Conservation (phyloP, 2,888 invertebrate genomes). For the Incurvaria masculella region DNA sequence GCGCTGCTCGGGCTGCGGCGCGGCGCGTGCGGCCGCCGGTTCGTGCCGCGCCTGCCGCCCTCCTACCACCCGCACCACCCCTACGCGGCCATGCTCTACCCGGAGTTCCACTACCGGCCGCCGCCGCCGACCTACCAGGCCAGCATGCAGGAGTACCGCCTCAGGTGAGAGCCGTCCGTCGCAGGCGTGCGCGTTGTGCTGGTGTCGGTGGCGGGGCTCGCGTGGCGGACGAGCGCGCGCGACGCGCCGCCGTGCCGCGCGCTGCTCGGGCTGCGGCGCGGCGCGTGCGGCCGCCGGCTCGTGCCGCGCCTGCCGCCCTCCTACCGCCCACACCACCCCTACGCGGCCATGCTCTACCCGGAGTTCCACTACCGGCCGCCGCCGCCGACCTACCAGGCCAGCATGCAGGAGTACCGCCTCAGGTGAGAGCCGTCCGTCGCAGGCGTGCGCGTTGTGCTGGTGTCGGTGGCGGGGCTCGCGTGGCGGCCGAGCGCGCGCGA, state of each 20-base stretch:
- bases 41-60: constrained; percentile 54
- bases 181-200: constrained; percentile 93
- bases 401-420: constrained; percentile 96
- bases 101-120: constrained; percentile 94
- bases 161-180: constrained; percentile 60
- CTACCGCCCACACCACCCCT: constrained; percentile 84
- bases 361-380: constrained; percentile 96
- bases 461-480: constrained; percentile 92
- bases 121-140: constrained; percentile 97
- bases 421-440: constrained; percentile 54
- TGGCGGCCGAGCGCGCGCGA: constrained; percentile 89
- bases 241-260: constrained; percentile 72
- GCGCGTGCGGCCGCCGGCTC: constrained; percentile 59
- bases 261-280: constrained; percentile 78
- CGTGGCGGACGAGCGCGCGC: constrained; percentile 87
- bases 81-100: constrained; percentile 92
- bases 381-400: constrained; percentile 95
- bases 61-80: constrained; percentile 85
- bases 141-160: constrained; percentile 95
- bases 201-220: constrained; percentile 92
- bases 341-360: constrained; percentile 92
- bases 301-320: constrained; percentile 59
- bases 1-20: constrained; percentile 80
- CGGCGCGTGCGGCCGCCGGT: constrained; percentile 60
- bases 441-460: constrained; percentile 94